Percentiles rank a stretch among this genome's conserved stretches.
Conservation (phyloP, 2,888 invertebrate species). For the Drosophila meridionalis region DNA sequence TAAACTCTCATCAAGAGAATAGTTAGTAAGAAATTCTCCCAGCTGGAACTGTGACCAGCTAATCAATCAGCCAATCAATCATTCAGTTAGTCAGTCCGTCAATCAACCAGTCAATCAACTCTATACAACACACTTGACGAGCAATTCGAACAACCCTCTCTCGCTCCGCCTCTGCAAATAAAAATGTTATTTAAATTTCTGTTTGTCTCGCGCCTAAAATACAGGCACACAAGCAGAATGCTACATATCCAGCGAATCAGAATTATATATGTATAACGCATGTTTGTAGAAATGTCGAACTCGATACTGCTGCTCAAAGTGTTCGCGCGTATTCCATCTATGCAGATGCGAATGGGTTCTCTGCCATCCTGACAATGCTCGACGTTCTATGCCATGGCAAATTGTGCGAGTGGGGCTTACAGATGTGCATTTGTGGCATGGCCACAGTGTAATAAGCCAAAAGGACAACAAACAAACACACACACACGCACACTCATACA, state of each 20-base stretch:
- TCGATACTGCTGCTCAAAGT: neutral
- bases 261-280: conserved; percentile 7
- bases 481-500: neutral
- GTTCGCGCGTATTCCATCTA: conserved; percentile 30
- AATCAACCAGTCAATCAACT: conserved; percentile 1
- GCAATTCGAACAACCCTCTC: neutral
- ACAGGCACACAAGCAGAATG: conserved; percentile 54
- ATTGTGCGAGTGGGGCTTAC: conserved; percentile 38
- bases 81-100: neutral
- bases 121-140: neutral
- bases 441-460: conserved; percentile 45
- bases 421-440: conserved; percentile 38
- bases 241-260: neutral
- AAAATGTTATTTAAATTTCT: conserved; percentile 75
- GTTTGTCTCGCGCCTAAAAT: conserved; percentile 51
- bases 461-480: conserved; percentile 20
- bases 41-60: neutral
- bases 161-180: conserved; percentile 31
- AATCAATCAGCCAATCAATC: neutral
- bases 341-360: conserved; percentile 20
- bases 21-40: neutral
- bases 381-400: conserved; percentile 14
- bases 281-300: neutral
- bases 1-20: neutral
- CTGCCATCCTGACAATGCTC: conserved; percentile 11